phyloP scores from a whole-genome alignment of 2,888 invertebrate genomes.

The Tortrix viridana region DNA sequence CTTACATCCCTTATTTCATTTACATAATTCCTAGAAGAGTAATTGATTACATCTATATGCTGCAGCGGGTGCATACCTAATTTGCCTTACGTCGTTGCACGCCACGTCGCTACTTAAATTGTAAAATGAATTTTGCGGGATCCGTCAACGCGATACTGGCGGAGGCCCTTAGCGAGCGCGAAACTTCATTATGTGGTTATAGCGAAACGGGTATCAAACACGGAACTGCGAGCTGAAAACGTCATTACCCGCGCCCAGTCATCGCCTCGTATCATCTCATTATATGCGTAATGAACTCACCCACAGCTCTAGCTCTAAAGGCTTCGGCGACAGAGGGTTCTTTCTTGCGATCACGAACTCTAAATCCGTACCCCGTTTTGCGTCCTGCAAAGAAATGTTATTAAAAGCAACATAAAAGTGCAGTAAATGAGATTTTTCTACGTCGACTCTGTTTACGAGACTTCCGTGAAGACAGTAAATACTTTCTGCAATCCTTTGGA shows the following conservation, averaged over 20 bases:
- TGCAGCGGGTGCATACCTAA: constrained; percentile 37
- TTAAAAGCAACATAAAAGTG: constrained; percentile 15
- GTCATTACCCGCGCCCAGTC: constrained; percentile 60
- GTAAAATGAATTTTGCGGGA: constrained; percentile 61
- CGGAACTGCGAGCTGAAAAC: constrained; percentile 58
- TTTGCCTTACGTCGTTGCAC: constrained; percentile 32
- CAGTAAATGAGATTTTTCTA: constrained; percentile 8
- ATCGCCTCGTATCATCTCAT: constrained; percentile 43
- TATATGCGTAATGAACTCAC: constrained; percentile 70
- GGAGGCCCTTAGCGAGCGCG: constrained; percentile 66
- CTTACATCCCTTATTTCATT: constrained; percentile 12
- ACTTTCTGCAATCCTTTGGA: constrained; percentile 12
- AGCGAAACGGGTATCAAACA: constrained; percentile 66
- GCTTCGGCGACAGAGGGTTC: constrained; percentile 90
- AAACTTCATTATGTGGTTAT: constrained; percentile 77
- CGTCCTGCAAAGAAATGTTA: constrained; percentile 82
- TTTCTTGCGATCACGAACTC: constrained; percentile 92
- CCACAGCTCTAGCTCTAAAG: constrained; percentile 93
- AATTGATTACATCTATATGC: constrained; percentile 30
- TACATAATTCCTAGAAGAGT: constrained; percentile 26
- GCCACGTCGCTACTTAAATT: constrained; percentile 52
- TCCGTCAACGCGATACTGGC: constrained; percentile 58
- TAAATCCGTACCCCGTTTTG: constrained; percentile 91
- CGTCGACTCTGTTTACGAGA: constrained; percentile 11
- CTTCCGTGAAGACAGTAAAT: constrained; percentile 6